Percentiles rank a stretch among this genome's conserved stretches.
Evolutionary conservation across 2,113 vertebrate species (phyloP).

Genomic region (Anhinga anhinga): DNA sequence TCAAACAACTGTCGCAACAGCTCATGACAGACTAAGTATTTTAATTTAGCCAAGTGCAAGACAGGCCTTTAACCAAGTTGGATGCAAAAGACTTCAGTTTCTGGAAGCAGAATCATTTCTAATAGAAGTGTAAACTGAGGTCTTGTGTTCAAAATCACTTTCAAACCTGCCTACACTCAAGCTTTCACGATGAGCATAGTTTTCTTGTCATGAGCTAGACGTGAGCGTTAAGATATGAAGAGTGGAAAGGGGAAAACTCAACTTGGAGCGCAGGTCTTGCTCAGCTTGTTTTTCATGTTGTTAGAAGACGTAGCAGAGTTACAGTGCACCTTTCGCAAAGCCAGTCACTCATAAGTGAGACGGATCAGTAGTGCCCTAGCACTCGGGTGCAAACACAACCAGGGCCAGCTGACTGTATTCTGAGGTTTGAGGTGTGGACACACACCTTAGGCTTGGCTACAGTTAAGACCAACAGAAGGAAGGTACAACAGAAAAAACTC

Average conservation of each 20-base stretch:
- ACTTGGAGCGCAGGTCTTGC: accelerated
- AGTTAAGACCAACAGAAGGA: not conserved
- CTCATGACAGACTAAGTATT: not conserved
- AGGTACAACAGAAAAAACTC: accelerated
- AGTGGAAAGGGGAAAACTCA: not conserved
- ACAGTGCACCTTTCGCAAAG: not conserved
- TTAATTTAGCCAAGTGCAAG: not conserved
- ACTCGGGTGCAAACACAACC: not conserved
- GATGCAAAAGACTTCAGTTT: not conserved
- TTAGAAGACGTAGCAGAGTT: not conserved
- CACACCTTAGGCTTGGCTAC: not conserved
- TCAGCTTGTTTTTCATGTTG: accelerated
- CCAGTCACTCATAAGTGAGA: not conserved
- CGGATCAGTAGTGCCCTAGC: accelerated
- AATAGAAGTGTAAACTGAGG: accelerated
- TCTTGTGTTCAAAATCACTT: accelerated
- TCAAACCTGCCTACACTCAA: no score
- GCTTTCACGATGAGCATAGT: accelerated
- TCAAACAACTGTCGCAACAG: not conserved
- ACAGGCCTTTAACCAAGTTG: not conserved
- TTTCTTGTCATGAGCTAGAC: not conserved
- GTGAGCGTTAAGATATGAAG: accelerated
- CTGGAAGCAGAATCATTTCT: accelerated
- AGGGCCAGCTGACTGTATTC: not conserved
- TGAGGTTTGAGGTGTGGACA: accelerated